Evolutionary conservation across 2,797 vertebrate genomes (phyloP), one percentile per base, ranked within the genome.

Genomic region (Myotis daubentonii): DNA sequence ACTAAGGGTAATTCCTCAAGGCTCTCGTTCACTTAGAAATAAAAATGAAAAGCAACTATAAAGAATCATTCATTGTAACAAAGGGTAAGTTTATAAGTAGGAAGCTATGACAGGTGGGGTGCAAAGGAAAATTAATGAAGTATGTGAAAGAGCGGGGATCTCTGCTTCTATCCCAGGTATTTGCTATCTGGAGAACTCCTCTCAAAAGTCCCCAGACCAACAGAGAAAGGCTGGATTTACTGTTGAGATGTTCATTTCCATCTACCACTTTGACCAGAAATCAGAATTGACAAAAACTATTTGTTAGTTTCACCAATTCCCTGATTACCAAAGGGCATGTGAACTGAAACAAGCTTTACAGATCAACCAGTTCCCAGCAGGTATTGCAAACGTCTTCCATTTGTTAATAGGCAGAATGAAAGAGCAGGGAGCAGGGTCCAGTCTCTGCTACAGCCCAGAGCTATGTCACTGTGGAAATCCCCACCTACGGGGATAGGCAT

Each of bases 231-330:
- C n/a, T 57, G 78, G 33, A 74, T 41, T 62, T 65, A 44, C 53
- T 71, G 20, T 55, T 75, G 62, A 96, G 41, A 41, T 90, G 72
- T 11, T 51, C 87, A 94, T 74, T 80, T 79, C 53, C 82, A 71
- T 75, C 53, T 86, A 71, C 13, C 11, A 15, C 81, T 93, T 95
- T 70, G 66, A 87, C 22, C 22, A 82, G 96, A 94, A 57, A 38
- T 75, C 41, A 82, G 17, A 93, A 89, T 30, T 85, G 70, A 93
- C 8, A 89, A 79, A 86, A 70, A 90, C 15, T 62, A 28, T 75
- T 60, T 30, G 53, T 38, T 74, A 70, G 13, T 72, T 91, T 94
- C 66, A 89, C 36, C 78, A 79, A 41, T 86, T 80, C 9, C 36
- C 60, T 96, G 33, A 89, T n/a, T 74, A 89, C 41, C 44, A n/a